Evolutionary conservation across 2,797 vertebrate species (phyloP), one percentile per base, ranked within the genome.

Genomic region (Neostethus bicornis): DNA sequence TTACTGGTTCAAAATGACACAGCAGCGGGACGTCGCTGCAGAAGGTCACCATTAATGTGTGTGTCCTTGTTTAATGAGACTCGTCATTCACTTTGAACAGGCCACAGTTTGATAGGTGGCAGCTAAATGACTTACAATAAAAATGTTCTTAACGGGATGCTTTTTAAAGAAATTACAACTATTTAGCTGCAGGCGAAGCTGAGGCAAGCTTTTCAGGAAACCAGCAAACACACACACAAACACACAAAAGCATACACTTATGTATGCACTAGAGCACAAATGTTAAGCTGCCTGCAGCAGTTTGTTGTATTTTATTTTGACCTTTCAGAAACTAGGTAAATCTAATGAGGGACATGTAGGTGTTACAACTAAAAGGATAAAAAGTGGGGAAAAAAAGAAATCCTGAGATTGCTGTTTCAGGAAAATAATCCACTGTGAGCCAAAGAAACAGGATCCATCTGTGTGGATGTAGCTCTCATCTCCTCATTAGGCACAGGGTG

Each of bases 401-500:
- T 31, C 53, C 63, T 65, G 61, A 68, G 72, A 80, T 64, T 73
- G 60, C 45, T 37, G 56, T 71, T 49, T 32, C 72, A 82, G 61
- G 73, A 73, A 65, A 72, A 70, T 62, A 47, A 77, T 67, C 52
- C 63, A 55, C 66, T 54, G 31, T 25, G 61, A 74, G 47, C 60
- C 63, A 64, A 66, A 66, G 84, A 79, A 84, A 90, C 51, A 82
- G 89, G 89, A 89, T 87, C 87, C 89, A 90, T 83, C 89, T 89
- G 87, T 72, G 76, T 89, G 89, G 89, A 89, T 88, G 85, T 87
- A 67, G 73, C 87, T 81, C 84, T 90, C 89, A 89, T 84, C 89
- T 85, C 85, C 84, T 88, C 87, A 52, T 89, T 87, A 87, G 53
- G 60, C 37, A 8, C 61, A 52, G 83, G 74, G 73, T 63, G 77